Conservation (phyloP, 1,140 invertebrate genomes). For the Diorhabda carinulata region DNA sequence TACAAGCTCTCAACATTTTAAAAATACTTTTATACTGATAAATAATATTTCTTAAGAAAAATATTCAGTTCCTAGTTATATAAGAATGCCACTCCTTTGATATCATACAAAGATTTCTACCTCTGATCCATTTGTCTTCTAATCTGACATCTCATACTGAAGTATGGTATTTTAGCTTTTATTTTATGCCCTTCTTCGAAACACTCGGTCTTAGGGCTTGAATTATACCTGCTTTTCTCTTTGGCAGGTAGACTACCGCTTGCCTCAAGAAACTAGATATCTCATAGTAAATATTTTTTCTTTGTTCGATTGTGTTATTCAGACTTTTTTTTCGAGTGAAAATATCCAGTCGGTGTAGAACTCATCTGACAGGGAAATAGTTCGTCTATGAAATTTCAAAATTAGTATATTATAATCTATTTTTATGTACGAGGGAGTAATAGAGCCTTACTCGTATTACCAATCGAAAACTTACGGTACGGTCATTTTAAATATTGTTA, state of each 20-base stretch:
- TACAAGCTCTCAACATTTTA: no score
- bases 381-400: no score
- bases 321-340: slow-evolving; percentile 10
- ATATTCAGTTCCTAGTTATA: slow-evolving; percentile 9
- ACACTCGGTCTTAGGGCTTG: slow-evolving; percentile 3
- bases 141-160: slow-evolving; percentile 15
- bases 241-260: slow-evolving; percentile 3
- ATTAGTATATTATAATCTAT: no score
- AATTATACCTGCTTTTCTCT: slow-evolving; percentile 1
- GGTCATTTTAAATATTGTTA: no score
- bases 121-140: slow-evolving; percentile 17
- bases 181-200: slow-evolving; percentile 12
- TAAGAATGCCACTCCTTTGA: slow-evolving; percentile 9
- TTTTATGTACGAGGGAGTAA: no score
- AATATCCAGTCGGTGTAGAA: no score
- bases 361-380: no score
- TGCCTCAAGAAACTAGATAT: not conserved
- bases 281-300: not conserved
- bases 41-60: slow-evolving; percentile 7
- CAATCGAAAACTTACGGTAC: no score
- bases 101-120: slow-evolving; percentile 15
- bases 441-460: no score
- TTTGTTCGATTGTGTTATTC: not conserved
- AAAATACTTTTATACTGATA: not conserved
- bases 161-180: slow-evolving; percentile 11